Evolutionary conservation across 2,888 invertebrate species (phyloP), one percentile per base, ranked within the genome.

Genomic region (Mactromeris polynyma): DNA sequence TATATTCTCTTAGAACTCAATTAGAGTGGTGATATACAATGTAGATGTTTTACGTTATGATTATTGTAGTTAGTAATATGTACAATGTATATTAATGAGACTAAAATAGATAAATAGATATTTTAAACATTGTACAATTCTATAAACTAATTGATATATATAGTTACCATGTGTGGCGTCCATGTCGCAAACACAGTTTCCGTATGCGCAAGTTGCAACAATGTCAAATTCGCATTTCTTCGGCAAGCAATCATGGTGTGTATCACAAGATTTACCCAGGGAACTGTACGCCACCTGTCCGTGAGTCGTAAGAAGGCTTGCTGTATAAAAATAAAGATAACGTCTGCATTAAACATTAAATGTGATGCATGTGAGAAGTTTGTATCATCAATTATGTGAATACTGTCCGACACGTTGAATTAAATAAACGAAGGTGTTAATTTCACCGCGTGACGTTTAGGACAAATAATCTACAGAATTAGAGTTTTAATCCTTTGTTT

Each of bases 181-280:
- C 58, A 26, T n/a, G n/a, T 64, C 58, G 26, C 58, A 64, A 26
- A 64, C n/a, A 64, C 58, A 64, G n/a, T n/a, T 64, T 64, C 58
- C 26, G 9, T 64, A 64, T 0, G 9, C 58, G 26, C 58, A 64
- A 64, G 26, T 26, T 64, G 58, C 4, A 26, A 64, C 26, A 9
- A 64, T 64, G 26, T 11, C 58, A 26, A 64, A 64, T 26, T 64
- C 58, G 58, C 58, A 64, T 64, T 64, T 64, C 26, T 64, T 64
- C 58, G 3, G 7, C 26, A 26, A 7, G 26, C 58, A 64, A 3
- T 64, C 58, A 9, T 64, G 58, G 3, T 64, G 58, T 26, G 9
- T 64, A n/a, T 64, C 58, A 64, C 58, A 64, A 26, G 26, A n/a
- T 26, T 11, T 26, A n/a, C 58, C 58, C 0, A n/a, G n/a, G 58